Conservation (phyloP, 2,888 invertebrate genomes). For the Congeria kusceri region DNA sequence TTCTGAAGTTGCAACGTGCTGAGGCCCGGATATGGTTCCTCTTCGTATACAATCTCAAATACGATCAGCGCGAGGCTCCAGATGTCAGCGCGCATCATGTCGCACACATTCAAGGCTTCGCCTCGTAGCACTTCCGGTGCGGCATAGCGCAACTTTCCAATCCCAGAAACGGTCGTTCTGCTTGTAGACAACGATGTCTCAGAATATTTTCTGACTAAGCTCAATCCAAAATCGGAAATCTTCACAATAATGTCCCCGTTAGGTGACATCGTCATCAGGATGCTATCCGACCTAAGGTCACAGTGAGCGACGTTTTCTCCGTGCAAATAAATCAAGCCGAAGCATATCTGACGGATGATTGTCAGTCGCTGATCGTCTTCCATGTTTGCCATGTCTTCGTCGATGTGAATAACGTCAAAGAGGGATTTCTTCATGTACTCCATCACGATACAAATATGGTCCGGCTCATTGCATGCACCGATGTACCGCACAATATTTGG, state of each 20-base stretch:
- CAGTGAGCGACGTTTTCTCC: constrained; percentile 60
- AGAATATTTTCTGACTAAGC: constrained; percentile 59
- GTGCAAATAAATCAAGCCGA: constrained; percentile 61
- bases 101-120: constrained; percentile 26
- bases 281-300: constrained; percentile 63
- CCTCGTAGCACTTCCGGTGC: constrained; percentile 64
- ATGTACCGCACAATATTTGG: constrained; percentile 58
- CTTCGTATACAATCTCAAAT: constrained; percentile 54
- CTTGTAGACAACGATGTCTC: constrained; percentile 33
- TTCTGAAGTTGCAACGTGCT: constrained; percentile 40
- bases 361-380: constrained; percentile 46
- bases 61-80: constrained; percentile 56
- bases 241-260: constrained; percentile 42
- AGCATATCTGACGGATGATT: constrained; percentile 50
- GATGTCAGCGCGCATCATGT: constrained; percentile 57
- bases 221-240: constrained; percentile 68
- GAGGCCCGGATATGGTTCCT: constrained; percentile 56
- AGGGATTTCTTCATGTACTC: constrained; percentile 63
- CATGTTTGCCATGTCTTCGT: constrained; percentile 41
- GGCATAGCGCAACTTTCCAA: constrained; percentile 62
- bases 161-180: constrained; percentile 29
- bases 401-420: constrained; percentile 51
- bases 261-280: constrained; percentile 49
- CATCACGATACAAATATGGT: constrained; percentile 61
- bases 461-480: constrained; percentile 51